Conservation (phyloP, 2,113 vertebrate species). For the Rhinogobius similis region DNA sequence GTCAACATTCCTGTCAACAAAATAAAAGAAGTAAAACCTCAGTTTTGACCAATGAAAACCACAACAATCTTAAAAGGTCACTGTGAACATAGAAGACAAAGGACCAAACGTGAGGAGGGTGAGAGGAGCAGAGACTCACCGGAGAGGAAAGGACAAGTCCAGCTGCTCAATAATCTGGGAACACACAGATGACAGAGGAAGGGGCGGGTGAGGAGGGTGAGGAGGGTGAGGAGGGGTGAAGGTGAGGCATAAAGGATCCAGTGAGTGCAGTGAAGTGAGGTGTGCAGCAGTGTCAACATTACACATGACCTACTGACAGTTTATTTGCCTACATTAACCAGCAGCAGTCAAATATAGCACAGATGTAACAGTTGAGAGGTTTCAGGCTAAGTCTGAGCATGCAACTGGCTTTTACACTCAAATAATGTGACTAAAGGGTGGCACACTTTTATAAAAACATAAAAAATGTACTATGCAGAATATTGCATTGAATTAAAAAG, state of each 20-base stretch:
- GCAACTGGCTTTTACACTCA: neutral
- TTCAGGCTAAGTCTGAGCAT: neutral
- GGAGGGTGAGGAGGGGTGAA: neutral
- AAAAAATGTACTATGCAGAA: neutral
- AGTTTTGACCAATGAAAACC: neutral
- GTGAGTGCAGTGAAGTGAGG: constrained; percentile 28
- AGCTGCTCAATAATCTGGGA: constrained; percentile 86
- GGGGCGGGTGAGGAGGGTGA: constrained; percentile 20
- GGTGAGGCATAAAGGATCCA: constrained; percentile 47
- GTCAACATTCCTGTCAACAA: constrained; percentile 81
- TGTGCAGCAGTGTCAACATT: constrained; percentile 24
- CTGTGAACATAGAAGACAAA: neutral
- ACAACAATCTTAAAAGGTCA: neutral
- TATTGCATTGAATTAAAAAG: neutral
- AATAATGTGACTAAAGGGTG: neutral
- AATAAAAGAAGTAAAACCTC: constrained; percentile 2
- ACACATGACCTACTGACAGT: neutral
- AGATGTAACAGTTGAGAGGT: neutral
- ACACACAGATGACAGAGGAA: constrained; percentile 37
- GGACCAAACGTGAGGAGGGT: constrained; percentile 23
- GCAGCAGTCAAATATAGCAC: neutral
- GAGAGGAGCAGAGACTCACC: constrained; percentile 75
- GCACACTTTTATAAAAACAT: neutral
- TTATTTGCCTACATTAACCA: neutral
- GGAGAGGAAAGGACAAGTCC: constrained; percentile 85